Conservation (phyloP, 92 coral and sea anemone genomes). For the Metridium senile region DNA sequence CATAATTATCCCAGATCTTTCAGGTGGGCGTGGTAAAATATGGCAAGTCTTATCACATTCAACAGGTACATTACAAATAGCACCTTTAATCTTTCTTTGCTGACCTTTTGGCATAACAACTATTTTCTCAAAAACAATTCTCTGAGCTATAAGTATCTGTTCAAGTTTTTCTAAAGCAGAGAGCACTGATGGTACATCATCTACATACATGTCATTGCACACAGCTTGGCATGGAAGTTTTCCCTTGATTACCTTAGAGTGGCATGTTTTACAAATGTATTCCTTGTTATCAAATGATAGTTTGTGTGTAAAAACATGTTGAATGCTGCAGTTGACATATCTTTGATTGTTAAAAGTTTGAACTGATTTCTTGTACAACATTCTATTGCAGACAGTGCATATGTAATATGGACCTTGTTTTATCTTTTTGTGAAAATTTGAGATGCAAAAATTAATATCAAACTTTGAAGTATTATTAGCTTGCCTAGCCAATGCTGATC, state of each 20-base stretch:
- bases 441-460: slow-evolving; percentile 15
- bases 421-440: slow-evolving; percentile 34
- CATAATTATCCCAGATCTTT: slow-evolving; percentile 55
- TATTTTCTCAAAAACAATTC: slow-evolving; percentile 34
- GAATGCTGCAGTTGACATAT: slow-evolving; percentile 2
- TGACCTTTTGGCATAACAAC: slow-evolving; percentile 61
- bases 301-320: slow-evolving; percentile 29
- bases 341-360: slow-evolving; percentile 20
- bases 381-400: slow-evolving; percentile 28
- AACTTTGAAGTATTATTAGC: neutral
- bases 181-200: slow-evolving; percentile 43
- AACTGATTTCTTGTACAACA: slow-evolving; percentile 39
- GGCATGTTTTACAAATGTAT: slow-evolving; percentile 52
- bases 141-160: slow-evolving; percentile 28
- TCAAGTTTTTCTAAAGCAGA: slow-evolving; percentile 15
- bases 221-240: slow-evolving; percentile 58
- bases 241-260: slow-evolving; percentile 41
- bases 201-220: slow-evolving; percentile 47
- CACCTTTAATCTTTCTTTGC: slow-evolving; percentile 59
- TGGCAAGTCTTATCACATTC: slow-evolving; percentile 58
- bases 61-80: slow-evolving; percentile 72
- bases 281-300: slow-evolving; percentile 25
- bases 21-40: slow-evolving; percentile 62
- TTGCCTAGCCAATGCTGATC: neutral
- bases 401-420: slow-evolving; percentile 46